A percentile compares a stretch with the other conserved stretches of the same genome.
phyloP scores from a whole-genome alignment of 2,113 vertebrate genomes.

The Brienomyrus longianalis region DNA sequence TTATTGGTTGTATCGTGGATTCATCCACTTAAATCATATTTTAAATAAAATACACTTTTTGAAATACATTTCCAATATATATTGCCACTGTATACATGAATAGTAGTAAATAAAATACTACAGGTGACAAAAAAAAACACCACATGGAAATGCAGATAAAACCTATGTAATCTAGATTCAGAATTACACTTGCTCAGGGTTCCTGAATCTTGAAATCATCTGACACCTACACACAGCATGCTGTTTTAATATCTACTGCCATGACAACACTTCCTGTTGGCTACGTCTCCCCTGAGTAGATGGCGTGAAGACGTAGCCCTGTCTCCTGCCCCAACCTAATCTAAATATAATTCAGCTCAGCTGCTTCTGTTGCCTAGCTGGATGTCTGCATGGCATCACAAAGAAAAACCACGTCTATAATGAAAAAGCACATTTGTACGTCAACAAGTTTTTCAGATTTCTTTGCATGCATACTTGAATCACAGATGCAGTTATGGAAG shows the following conservation, averaged over 20 bases:
- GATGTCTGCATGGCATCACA: neutral
- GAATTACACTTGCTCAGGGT: neutral
- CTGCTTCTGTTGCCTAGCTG: neutral
- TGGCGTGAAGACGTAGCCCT: neutral
- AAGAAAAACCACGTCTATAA: neutral
- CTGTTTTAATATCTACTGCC: slow-evolving; percentile 18
- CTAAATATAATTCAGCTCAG: neutral
- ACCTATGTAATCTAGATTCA: neutral
- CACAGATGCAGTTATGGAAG: neutral
- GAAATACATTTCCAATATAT: neutral
- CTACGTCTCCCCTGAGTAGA: slow-evolving; percentile 9
- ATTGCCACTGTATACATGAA: neutral
- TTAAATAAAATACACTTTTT: neutral
- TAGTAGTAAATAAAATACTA: neutral
- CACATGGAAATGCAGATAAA: neutral
- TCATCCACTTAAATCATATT: neutral
- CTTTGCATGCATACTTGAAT: neutral
- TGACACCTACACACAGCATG: slow-evolving; percentile 20
- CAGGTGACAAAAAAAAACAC: neutral
- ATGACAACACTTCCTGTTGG: slow-evolving; percentile 29
- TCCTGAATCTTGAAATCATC: neutral
- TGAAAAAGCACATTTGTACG: neutral
- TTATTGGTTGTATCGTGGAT: neutral
- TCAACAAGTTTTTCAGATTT: neutral
- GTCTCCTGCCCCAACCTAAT: neutral